Conservation (phyloP, 2,113 vertebrate species). For the Alces alces region DNA sequence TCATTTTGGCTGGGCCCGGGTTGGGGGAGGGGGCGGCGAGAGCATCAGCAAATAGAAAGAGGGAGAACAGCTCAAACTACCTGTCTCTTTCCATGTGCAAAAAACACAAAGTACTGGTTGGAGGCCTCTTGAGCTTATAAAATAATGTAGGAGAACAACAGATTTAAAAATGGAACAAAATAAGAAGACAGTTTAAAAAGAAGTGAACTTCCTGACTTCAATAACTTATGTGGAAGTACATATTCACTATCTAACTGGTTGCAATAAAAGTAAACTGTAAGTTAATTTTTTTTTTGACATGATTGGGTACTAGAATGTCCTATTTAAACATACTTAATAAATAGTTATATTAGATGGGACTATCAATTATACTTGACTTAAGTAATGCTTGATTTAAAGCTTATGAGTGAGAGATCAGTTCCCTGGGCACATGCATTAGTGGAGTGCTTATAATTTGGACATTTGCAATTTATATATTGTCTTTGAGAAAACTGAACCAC, state of each 20-base stretch:
- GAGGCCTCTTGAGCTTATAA: not conserved
- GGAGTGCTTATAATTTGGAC: not conserved
- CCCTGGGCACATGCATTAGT: not conserved
- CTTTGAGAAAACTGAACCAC: not conserved
- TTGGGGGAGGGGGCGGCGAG: rapidly evolving
- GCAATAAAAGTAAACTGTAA: not conserved
- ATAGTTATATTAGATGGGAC: not conserved
- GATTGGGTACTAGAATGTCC: not conserved
- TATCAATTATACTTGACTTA: not conserved
- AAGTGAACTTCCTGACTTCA: not conserved
- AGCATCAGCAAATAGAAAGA: not conserved
- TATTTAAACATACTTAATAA: not conserved
- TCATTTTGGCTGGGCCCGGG: not conserved
- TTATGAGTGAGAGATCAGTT: not conserved
- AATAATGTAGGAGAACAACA: not conserved
- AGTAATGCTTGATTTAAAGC: not conserved
- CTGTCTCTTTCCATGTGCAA: not conserved
- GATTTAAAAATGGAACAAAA: not conserved
- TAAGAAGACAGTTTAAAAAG: not conserved
- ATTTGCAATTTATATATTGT: conserved; percentile 3
- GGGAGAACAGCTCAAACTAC: not conserved
- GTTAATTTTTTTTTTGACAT: not conserved
- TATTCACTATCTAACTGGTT: not conserved
- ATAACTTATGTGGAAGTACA: not conserved
- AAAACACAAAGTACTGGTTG: not conserved